Evolutionary conservation across 1,140 invertebrate species (phyloP), one percentile per base, ranked within the genome.

Genomic region (Euwallacea similis): DNA sequence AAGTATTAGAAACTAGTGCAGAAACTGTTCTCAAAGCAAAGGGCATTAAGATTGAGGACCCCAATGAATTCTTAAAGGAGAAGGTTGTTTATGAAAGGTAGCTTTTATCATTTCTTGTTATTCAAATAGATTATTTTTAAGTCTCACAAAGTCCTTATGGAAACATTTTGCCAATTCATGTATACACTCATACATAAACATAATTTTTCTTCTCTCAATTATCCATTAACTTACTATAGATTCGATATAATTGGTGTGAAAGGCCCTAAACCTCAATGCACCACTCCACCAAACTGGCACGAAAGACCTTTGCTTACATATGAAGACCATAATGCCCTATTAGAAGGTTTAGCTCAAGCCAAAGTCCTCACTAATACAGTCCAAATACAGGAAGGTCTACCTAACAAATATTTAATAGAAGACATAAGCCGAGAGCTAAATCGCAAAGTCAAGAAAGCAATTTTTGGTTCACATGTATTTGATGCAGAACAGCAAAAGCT

Each of bases 401-500:
- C 91, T 15, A 80, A 86, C 6, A 83, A 81, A 73, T 83, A 92
- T 55, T 71, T 76, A 85, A 62, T 75, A 84, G 66, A 74, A 80
- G 53, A 79, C 81, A 58, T 69, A 76, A 53, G 82, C 1, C 83
- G 82, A 71, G 76, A 83, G 41, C 72, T 88, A n/a, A 85, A 88
- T 76, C 81, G 83, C 56, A 82, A 81, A 73, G 81, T 88, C 0
- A 85, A 86, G 71, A 84, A 86, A 76, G 86, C 86, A 9, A 88
- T 95, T 64, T 80, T 88, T 71, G 87, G 86, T 65, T 87, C 92
- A 1, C 88, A 90, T 78, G 81, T 93, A 58, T 93, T 91, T 84
- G 93, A 95, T 83, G 87, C 90, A 44, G 84, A 90, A 76, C 91
- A 94, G 80, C 83, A 89, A 69, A 90, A 89, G 77, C 80, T 96